Percentiles rank a stretch among this genome's conserved stretches.
Conservation (phyloP, 2,113 vertebrate genomes). For the Cyanistes caeruleus region DNA sequence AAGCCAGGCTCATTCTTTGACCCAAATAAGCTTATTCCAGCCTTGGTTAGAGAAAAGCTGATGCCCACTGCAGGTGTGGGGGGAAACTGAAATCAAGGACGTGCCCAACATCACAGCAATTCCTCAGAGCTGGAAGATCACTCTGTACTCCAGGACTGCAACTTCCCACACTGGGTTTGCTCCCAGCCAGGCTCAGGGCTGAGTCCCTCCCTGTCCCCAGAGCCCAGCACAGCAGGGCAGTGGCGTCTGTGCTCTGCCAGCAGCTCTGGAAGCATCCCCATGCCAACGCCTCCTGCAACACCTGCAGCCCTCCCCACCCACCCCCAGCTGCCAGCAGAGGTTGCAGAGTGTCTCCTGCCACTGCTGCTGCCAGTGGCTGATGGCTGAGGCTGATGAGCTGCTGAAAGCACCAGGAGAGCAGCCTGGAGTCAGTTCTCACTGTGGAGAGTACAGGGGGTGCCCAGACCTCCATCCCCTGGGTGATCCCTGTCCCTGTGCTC, state of each 20-base stretch:
- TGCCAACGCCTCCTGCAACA: neutral
- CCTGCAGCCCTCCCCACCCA: constrained; percentile 15
- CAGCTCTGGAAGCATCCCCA: neutral
- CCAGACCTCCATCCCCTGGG: neutral
- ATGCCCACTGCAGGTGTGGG: fast-evolving
- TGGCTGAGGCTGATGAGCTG: neutral
- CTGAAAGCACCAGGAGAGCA: neutral
- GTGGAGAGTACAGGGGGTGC: neutral
- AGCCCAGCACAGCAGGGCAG: neutral
- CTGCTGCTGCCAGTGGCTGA: neutral
- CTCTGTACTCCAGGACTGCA: neutral
- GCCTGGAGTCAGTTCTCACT: neutral
- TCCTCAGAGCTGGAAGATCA: neutral
- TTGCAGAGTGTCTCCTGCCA: neutral
- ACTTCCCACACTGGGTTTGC: neutral
- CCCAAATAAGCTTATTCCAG: neutral
- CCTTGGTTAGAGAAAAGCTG: neutral
- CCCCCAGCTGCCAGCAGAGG: constrained; percentile 4
- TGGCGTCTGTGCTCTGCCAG: neutral
- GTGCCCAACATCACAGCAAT: neutral
- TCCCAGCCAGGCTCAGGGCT: fast-evolving
- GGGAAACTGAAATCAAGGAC: neutral
- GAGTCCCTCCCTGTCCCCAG: neutral
- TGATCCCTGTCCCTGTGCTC: neutral
- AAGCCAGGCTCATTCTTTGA: neutral